Percentiles rank a stretch among this genome's conserved stretches.
Evolutionary conservation across 2,797 vertebrate species (phyloP).

Genomic region (Trachops cirrhosus): DNA sequence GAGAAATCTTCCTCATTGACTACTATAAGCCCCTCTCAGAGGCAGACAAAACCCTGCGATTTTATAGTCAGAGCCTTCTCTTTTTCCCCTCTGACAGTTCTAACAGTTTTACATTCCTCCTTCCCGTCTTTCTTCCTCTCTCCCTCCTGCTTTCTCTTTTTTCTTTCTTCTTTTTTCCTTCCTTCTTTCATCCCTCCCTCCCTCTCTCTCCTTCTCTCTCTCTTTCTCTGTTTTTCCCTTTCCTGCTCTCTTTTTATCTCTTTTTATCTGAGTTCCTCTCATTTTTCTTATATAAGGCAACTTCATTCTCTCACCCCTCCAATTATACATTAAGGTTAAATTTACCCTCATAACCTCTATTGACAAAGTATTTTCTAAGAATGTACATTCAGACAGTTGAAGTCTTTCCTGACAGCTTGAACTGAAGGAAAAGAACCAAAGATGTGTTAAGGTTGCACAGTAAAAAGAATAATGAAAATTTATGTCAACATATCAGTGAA

Average conservation of each 20-base stretch:
- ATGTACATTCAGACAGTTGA: conserved; percentile 10
- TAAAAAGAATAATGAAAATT: conserved; percentile 58
- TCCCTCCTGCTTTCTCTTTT: too few relatives aligned
- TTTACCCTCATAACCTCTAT: not conserved
- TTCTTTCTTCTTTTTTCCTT: rapidly evolving
- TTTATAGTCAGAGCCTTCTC: not conserved
- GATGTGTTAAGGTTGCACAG: not conserved
- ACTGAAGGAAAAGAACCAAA: conserved; percentile 21
- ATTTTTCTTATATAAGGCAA: not conserved
- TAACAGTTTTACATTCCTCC: not conserved
- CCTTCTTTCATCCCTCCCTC: too few relatives aligned
- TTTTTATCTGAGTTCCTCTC: not conserved
- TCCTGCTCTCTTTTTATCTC: not conserved
- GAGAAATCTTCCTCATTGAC: conserved; percentile 20
- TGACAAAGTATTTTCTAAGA: not conserved
- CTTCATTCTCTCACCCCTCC: not conserved
- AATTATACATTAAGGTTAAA: not conserved
- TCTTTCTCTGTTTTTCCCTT: not conserved
- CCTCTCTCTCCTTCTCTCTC: not conserved
- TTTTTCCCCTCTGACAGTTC: not conserved
- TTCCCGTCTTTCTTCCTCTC: not conserved
- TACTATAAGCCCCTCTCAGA: not conserved
- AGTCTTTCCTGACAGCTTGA: conserved; percentile 7
- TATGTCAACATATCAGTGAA: conserved; percentile 41
- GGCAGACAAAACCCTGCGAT: not conserved